Evolutionary conservation across 2,797 vertebrate species (phyloP).

Genomic region (Sarcophilus harrisii): DNA sequence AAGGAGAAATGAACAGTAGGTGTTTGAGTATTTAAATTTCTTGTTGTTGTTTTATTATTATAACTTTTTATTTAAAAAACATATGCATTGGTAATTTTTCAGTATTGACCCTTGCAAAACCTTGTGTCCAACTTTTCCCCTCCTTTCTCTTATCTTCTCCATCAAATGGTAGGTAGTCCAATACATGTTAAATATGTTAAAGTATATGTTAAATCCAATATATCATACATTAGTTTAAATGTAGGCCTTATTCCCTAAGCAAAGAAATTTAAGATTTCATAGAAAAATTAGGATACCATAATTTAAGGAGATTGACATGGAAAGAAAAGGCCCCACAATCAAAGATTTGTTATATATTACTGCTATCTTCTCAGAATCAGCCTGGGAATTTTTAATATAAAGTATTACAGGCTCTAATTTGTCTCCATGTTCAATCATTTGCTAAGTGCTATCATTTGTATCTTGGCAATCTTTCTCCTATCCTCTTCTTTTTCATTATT

Average conservation of each 20-base stretch:
- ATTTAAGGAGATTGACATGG: background rate
- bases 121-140: too few species aligned
- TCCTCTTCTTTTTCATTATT: background rate
- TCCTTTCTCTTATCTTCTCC: too few species aligned
- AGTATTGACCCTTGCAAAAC: too few species aligned
- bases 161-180: too few species aligned
- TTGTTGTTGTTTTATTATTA: too few species aligned
- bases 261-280: background rate
- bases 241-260: background rate
- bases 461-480: background rate
- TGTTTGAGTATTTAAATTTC: conserved; percentile 62
- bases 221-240: background rate
- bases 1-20: conserved; percentile 93
- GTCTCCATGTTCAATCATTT: background rate
- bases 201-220: too few species aligned
- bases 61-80: too few species aligned
- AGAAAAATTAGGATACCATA: background rate
- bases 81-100: too few species aligned
- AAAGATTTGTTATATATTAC: background rate
- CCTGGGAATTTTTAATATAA: background rate
- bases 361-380: background rate
- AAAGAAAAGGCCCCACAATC: background rate
- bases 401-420: background rate
- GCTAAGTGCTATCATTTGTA: background rate
- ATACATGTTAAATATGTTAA: too few species aligned